Conservation (phyloP, 1,140 invertebrate genomes). For the Sinonovacula constricta region DNA sequence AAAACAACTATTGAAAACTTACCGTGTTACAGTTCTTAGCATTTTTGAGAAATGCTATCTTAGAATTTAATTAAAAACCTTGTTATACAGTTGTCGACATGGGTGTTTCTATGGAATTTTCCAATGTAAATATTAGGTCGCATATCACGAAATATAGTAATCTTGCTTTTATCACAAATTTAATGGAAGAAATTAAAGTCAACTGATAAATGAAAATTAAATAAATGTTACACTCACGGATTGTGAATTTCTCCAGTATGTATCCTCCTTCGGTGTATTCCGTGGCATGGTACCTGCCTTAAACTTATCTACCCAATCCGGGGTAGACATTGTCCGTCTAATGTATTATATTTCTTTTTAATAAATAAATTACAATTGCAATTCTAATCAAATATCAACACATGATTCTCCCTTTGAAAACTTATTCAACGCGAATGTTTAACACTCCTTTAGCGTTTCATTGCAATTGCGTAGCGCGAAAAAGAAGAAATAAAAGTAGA, state of each 20-base stretch:
- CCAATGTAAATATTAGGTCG: neutral
- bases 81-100: neutral
- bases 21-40: too few relatives aligned
- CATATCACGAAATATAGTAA: neutral
- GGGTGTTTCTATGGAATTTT: conserved; percentile 3
- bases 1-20: too few relatives aligned
- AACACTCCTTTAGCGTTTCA: neutral
- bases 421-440: neutral
- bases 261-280: neutral
- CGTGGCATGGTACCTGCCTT: conserved; percentile 40
- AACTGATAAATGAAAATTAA: neutral
- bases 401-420: neutral
- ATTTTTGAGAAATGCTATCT: too few relatives aligned
- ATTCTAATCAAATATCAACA: neutral
- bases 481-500: too few relatives aligned
- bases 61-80: too few relatives aligned
- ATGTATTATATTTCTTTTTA: neutral
- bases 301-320: conserved; percentile 44
- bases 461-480: neutral
- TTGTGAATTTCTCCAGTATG: conserved; percentile 36
- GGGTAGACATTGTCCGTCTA: conserved; percentile 31
- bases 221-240: conserved; percentile 19
- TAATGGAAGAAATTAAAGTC: neutral
- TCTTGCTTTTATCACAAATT: neutral
- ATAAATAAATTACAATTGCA: neutral